phyloP scores from a whole-genome alignment of 35 echinoderm and acorn worm genomes.

The Nesometra sesokonis region DNA sequence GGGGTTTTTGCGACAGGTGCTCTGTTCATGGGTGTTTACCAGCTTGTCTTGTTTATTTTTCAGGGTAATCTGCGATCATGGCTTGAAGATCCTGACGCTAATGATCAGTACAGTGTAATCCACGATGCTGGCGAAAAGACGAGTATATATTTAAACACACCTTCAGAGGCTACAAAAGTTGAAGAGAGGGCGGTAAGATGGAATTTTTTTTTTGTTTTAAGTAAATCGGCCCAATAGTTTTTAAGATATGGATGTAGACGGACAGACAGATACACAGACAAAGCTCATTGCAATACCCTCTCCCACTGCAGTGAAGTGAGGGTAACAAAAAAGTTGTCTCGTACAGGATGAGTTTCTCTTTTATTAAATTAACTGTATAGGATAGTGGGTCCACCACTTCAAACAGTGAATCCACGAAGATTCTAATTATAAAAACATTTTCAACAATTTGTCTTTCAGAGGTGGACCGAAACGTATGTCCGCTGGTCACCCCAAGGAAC shows the following conservation, averaged over 20 bases:
- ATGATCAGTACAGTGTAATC: slow-evolving; percentile 94
- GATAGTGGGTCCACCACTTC: too few relatives aligned
- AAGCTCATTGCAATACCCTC: too few relatives aligned
- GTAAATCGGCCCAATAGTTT: too few relatives aligned
- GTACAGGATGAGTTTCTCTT: too few relatives aligned
- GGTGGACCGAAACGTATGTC: slow-evolving; percentile 94
- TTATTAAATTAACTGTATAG: too few relatives aligned
- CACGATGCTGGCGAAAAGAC: slow-evolving; percentile 91
- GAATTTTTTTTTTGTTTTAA: not conserved
- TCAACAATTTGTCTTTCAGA: slow-evolving; percentile 36
- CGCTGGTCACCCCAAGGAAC: slow-evolving; percentile 88
- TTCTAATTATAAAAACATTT: too few relatives aligned
- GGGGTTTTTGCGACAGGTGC: too few relatives aligned
- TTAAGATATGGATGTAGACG: too few relatives aligned
- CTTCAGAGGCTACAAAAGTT: slow-evolving; percentile 38
- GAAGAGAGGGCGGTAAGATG: slow-evolving; percentile 72
- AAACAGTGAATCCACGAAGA: too few relatives aligned
- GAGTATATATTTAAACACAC: slow-evolving; percentile 60
- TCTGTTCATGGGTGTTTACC: not conserved
- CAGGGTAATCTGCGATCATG: slow-evolving; percentile 86
- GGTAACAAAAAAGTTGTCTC: too few relatives aligned
- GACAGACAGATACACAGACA: too few relatives aligned
- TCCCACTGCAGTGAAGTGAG: too few relatives aligned
- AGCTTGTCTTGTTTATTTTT: slow-evolving; percentile 1
- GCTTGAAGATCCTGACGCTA: slow-evolving; percentile 67